These are phyloP conservation scores for Syngnathus typhle DNA, from an alignment of 2,113 vertebrate genomes.

Conservation along the genomic window DNA sequence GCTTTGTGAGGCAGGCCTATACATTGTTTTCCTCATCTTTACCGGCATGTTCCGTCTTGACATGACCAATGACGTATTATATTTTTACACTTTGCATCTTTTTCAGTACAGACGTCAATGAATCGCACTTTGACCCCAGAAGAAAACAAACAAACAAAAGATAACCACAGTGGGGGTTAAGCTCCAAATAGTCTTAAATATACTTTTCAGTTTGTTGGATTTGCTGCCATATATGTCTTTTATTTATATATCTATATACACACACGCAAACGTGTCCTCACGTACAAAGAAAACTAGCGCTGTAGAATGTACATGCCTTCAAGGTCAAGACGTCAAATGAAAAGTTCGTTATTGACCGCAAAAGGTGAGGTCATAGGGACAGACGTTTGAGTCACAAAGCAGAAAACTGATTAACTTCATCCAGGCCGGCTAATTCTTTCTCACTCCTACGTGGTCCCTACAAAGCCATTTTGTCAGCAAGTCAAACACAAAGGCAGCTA, in stretches of 20 bases:
- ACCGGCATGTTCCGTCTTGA: conserved; percentile 38
- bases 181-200: conserved; percentile 43
- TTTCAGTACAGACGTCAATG: conserved; percentile 35
- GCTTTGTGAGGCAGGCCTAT: conserved; percentile 53
- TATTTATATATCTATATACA: conserved; percentile 69
- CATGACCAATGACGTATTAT: conserved; percentile 41
- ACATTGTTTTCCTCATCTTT: conserved; percentile 56
- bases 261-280: conserved; percentile 55
- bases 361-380: conserved; percentile 20
- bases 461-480: conserved; percentile 9
- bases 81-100: conserved; percentile 37
- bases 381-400: conserved; percentile 10
- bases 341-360: conserved; percentile 31
- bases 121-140: conserved; percentile 2
- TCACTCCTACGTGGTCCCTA: conserved; percentile 6
- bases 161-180: conserved; percentile 28
- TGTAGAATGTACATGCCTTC: conserved; percentile 64
- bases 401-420: conserved; percentile 12
- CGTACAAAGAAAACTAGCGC: conserved; percentile 61
- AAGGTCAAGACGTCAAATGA: conserved; percentile 39
- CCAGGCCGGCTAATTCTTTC: conserved; percentile 10
- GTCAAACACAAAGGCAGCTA: conserved; percentile 29
- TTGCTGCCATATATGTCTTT: conserved; percentile 52
- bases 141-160: conserved; percentile 20
- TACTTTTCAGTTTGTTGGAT: conserved; percentile 55